phyloP scores from a whole-genome alignment of 2,113 vertebrate species.

The Vulpes vulpes region DNA sequence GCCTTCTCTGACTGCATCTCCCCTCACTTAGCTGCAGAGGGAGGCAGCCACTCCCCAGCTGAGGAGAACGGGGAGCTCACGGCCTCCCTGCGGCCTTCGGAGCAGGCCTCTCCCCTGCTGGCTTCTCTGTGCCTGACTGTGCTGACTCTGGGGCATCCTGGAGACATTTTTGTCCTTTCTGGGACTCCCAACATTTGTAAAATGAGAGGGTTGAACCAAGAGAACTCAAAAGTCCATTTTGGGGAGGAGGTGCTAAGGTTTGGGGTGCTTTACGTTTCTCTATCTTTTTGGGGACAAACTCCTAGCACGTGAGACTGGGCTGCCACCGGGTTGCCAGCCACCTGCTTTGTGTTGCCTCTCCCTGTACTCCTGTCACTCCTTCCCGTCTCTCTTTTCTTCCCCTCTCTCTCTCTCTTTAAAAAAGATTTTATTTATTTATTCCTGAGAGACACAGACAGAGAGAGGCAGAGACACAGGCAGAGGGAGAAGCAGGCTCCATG shows the following conservation, averaged over 20 bases:
- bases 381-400: neutral
- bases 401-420: too few species aligned
- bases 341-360: neutral
- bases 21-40: neutral
- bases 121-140: neutral
- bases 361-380: neutral
- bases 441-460: too few species aligned
- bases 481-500: too few species aligned
- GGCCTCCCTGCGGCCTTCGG: fast-evolving
- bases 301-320: neutral
- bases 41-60: neutral
- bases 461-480: too few species aligned
- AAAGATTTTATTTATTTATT: too few species aligned
- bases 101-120: fast-evolving
- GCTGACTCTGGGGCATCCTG: neutral
- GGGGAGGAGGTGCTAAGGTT: neutral
- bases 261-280: neutral
- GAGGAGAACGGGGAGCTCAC: neutral
- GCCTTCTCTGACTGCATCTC: neutral
- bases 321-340: neutral
- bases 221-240: neutral
- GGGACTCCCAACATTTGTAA: conserved; percentile 5
- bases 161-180: neutral
- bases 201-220: neutral
- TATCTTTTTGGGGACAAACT: neutral